Conservation (phyloP, 1,140 invertebrate species). For the Diorhabda sublineata region DNA sequence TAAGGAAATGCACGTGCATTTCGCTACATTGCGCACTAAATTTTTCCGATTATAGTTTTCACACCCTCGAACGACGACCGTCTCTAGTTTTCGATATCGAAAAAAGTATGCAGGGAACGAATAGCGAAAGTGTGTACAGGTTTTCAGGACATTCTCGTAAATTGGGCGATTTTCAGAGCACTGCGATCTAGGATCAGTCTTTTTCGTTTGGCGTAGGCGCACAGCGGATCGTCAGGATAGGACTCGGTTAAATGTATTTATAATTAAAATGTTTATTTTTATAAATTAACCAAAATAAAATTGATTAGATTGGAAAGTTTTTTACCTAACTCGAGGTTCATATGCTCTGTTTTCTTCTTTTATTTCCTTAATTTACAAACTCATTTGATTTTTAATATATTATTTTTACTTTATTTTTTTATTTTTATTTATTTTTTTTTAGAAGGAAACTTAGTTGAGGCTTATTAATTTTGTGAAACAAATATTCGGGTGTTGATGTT, state of each 20-base stretch:
- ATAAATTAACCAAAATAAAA: too few species aligned
- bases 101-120: slow-evolving; percentile 8
- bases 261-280: too few species aligned
- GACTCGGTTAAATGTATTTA: neutral
- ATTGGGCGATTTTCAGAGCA: slow-evolving; percentile 26
- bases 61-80: slow-evolving; percentile 12
- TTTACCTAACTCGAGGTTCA: too few species aligned
- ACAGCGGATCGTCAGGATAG: neutral
- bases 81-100: slow-evolving; percentile 17
- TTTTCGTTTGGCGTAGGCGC: slow-evolving; percentile 36
- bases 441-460: too few species aligned
- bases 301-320: too few species aligned
- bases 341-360: too few species aligned
- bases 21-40: slow-evolving; percentile 24
- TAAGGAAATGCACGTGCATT: slow-evolving; percentile 20
- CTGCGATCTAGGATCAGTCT: slow-evolving; percentile 18
- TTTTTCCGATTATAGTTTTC: slow-evolving; percentile 11
- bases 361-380: too few species aligned
- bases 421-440: too few species aligned
- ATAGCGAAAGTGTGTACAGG: slow-evolving; percentile 5
- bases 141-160: slow-evolving; percentile 14
- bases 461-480: too few species aligned
- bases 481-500: too few species aligned
- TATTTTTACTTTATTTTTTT: too few species aligned
- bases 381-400: too few species aligned